Evolutionary conservation across 2,797 vertebrate species (phyloP), one percentile per base, ranked within the genome.

Genomic region (Alcedo atthis): DNA sequence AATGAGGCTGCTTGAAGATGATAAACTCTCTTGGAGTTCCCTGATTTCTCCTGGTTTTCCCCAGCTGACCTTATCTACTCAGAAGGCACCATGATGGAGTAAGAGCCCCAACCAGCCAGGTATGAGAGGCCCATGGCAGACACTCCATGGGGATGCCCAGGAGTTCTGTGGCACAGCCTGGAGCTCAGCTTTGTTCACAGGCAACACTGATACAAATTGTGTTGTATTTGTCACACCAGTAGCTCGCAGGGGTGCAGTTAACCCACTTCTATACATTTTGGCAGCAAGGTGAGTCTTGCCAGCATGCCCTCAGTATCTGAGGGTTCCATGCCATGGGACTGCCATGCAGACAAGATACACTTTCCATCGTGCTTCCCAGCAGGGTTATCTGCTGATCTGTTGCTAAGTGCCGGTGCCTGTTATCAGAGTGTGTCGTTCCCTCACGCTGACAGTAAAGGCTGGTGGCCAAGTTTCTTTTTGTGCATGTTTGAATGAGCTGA

Each of bases 181-280:
- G 43, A 77, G 51, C 82, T 33, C 66, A 58, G 0, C 18, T 46
- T 68, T 22, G 37, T 28, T 68, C 10, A 9, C 2, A 24, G 73
- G 49, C 45, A 59, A 2, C n/a, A 2, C 13, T 15, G 48, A 35
- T 45, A 49, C 33, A 32, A 30, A 12, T 2, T 0, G 3, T 48
- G 15, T 10, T 1, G 0, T 10, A 5, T 37, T 42, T 68, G n/a
- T 37, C 28, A 30, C 42, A 2, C 5, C 0, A 0, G 22, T 20
- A 53, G 6, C 75, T 70, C 24, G n/a, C 19, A 57, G 49, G n/a
- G n/a, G 1, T 48, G 0, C 30, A 33, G 28, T n/a, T 55, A 46
- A 59, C 35, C 12, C 45, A 46, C 9, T 1, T 1, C 68, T 46
- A 1, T 2, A 7, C 2, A 0, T 51, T 32, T 61, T n/a, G 70